These are phyloP conservation scores for Hippocampus comes DNA, from an alignment of 2,113 vertebrate species.

Conservation along the genomic window DNA sequence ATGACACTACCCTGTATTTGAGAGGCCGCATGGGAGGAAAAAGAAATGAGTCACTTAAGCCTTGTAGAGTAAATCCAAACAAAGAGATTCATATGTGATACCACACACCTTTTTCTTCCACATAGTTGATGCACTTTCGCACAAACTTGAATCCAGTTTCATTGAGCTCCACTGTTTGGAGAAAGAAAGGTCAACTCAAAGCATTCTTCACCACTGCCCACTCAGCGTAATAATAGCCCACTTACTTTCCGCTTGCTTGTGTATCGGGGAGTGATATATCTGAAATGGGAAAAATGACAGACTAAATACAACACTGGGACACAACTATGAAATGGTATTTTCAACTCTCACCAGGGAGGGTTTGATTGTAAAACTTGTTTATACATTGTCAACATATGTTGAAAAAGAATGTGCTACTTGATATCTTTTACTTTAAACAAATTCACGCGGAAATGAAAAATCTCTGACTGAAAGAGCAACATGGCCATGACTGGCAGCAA, in stretches of 20 bases:
- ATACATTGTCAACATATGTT: too few species aligned
- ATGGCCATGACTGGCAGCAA: too few species aligned
- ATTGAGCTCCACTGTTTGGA: conserved; percentile 87
- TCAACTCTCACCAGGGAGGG: neutral
- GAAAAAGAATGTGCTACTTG: too few species aligned
- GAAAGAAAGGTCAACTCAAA: neutral
- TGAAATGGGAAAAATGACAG: conserved; percentile 63
- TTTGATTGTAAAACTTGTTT: too few species aligned
- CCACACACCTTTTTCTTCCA: conserved; percentile 87
- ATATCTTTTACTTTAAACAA: too few species aligned
- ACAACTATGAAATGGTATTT: neutral
- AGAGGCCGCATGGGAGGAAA: too few species aligned
- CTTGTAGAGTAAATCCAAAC: too few species aligned
- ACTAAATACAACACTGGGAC: neutral
- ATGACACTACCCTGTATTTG: too few species aligned
- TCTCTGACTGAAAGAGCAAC: too few species aligned
- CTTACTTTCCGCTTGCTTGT: conserved; percentile 97
- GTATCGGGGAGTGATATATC: conserved; percentile 97
- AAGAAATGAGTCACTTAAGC: too few species aligned
- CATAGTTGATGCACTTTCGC: conserved; percentile 88
- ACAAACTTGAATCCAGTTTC: conserved; percentile 95
- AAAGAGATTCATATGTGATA: neutral
- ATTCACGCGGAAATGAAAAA: too few species aligned
- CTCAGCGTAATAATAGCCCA: conserved; percentile 31
- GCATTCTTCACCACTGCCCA: neutral